phyloP scores from a whole-genome alignment of 1,140 invertebrate species.

The Calliopsis andreniformis region DNA sequence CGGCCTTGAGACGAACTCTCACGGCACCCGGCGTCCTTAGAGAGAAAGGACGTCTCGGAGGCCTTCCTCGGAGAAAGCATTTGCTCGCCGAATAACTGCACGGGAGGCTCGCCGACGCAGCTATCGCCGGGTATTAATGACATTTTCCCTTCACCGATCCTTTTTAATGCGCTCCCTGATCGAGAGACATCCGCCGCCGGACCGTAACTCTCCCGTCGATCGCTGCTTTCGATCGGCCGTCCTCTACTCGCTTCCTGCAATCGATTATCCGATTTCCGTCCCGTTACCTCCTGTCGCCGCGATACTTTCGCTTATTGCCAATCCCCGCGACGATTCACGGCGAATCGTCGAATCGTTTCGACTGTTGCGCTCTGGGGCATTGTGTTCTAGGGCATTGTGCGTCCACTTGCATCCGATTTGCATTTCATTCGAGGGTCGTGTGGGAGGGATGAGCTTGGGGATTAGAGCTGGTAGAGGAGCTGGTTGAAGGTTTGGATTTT shows the following conservation, averaged over 20 bases:
- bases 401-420: too few species aligned
- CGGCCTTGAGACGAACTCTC: slow-evolving; percentile 65
- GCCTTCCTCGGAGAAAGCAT: slow-evolving; percentile 66
- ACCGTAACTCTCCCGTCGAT: slow-evolving; percentile 28
- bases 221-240: slow-evolving; percentile 42
- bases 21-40: slow-evolving; percentile 59
- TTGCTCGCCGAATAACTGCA: slow-evolving; percentile 47
- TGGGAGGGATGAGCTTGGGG: too few species aligned
- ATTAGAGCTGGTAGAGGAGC: too few species aligned
- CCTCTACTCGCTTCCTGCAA: slow-evolving; percentile 38
- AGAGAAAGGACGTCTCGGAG: slow-evolving; percentile 64
- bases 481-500: too few species aligned
- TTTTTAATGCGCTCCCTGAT: slow-evolving; percentile 43
- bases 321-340: background rate
- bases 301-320: slow-evolving; percentile 11
- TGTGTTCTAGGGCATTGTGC: too few species aligned
- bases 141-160: slow-evolving; percentile 61
- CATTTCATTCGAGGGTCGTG: too few species aligned
- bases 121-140: slow-evolving; percentile 35
- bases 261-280: slow-evolving; percentile 29
- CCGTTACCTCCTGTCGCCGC: background rate
- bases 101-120: slow-evolving; percentile 26
- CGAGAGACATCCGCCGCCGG: slow-evolving; percentile 13
- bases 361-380: background rate
- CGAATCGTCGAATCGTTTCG: slow-evolving; percentile 3